These are phyloP conservation scores for Tipula helvola DNA, from an alignment of 2,888 invertebrate species.

Conservation along the genomic window DNA sequence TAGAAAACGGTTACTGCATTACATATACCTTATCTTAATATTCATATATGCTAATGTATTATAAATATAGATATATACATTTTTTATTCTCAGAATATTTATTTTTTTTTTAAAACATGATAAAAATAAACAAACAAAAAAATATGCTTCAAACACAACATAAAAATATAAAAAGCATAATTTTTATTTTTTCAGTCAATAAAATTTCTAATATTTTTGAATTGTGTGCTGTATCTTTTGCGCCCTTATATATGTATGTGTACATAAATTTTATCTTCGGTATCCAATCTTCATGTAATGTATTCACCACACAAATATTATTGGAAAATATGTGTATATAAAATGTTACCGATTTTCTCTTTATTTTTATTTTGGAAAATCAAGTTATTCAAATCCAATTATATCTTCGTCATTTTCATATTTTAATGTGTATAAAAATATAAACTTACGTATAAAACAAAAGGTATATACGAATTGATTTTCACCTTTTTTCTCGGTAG, in stretches of 20 bases:
- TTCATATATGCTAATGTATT: neutral
- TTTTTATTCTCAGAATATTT: neutral
- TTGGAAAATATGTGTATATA: neutral
- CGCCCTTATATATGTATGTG: neutral
- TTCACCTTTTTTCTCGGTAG: neutral
- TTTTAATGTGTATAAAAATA: neutral
- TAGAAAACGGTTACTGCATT: neutral
- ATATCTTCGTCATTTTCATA: slow-evolving; percentile 4
- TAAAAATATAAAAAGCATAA: neutral
- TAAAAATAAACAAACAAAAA: neutral
- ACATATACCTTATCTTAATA: neutral
- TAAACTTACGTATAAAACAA: neutral
- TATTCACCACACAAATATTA: neutral
- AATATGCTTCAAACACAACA: neutral
- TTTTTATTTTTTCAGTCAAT: slow-evolving; percentile 4
- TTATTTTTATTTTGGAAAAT: neutral
- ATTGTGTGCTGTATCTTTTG: neutral
- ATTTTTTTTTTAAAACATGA: neutral
- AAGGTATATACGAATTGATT: neutral
- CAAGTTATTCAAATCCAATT: slow-evolving; percentile 4
- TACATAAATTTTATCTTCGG: neutral
- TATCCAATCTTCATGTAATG: neutral
- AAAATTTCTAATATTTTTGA: neutral
- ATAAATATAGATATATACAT: neutral
- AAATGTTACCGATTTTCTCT: neutral